phyloP scores from a whole-genome alignment of 2,888 invertebrate species.

The Acrobasis repandana region DNA sequence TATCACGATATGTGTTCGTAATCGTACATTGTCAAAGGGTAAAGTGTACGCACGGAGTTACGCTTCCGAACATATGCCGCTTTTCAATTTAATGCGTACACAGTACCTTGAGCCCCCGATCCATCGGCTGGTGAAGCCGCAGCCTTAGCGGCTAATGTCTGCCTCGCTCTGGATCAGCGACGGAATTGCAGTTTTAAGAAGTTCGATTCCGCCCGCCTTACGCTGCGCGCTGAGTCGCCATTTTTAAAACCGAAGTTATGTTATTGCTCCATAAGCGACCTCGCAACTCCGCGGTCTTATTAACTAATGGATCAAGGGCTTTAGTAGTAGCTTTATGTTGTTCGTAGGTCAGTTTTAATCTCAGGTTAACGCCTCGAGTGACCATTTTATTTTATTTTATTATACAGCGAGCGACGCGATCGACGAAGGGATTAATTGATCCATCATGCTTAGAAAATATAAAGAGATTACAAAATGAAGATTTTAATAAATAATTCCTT shows the following conservation, averaged over 20 bases:
- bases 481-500: slow-evolving; percentile 31
- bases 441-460: slow-evolving; percentile 21
- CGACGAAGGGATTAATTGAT: slow-evolving; percentile 34
- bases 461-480: not conserved
- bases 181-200: slow-evolving; percentile 21
- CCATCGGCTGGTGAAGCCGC: slow-evolving; percentile 19
- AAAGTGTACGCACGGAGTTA: slow-evolving; percentile 58
- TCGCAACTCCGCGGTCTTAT: slow-evolving; percentile 47
- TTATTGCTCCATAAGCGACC: slow-evolving; percentile 46
- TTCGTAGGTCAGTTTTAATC: slow-evolving; percentile 70
- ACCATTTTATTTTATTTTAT: slow-evolving; percentile 48
- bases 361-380: slow-evolving; percentile 56
- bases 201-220: not conserved
- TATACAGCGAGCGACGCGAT: slow-evolving; percentile 52
- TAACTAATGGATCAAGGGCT: slow-evolving; percentile 23
- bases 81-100: slow-evolving; percentile 26
- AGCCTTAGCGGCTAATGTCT: slow-evolving; percentile 2
- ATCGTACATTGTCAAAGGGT: slow-evolving; percentile 77
- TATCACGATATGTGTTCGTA: slow-evolving; percentile 82
- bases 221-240: slow-evolving; percentile 13
- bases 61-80: slow-evolving; percentile 4
- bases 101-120: slow-evolving; percentile 28
- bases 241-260: slow-evolving; percentile 19
- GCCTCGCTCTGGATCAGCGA: slow-evolving; percentile 13
- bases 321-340: slow-evolving; percentile 81